Evolutionary conservation across 1,140 invertebrate genomes (phyloP).

Genomic region (Lepeophtheirus salmonis): DNA sequence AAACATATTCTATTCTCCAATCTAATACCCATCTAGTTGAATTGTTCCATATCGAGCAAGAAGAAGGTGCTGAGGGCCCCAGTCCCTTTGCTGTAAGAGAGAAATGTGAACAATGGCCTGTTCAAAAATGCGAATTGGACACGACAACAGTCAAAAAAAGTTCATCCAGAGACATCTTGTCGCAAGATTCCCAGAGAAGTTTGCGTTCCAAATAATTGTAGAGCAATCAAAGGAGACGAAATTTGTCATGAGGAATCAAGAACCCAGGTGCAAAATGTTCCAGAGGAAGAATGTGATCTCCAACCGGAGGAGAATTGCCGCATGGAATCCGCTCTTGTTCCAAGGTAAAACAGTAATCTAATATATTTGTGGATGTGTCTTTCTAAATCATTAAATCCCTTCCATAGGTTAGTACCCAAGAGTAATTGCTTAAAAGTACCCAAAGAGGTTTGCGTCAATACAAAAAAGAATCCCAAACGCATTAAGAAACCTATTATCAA

Average conservation of each 20-base stretch:
- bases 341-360: background rate
- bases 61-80: background rate
- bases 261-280: background rate
- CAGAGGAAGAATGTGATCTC: background rate
- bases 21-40: too few species aligned
- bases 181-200: background rate
- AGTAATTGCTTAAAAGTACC: background rate
- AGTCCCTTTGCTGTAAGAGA: background rate
- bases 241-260: background rate
- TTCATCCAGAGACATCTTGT: background rate
- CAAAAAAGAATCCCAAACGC: background rate
- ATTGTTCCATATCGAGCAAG: too few species aligned
- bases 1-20: too few species aligned
- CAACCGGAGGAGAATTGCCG: background rate
- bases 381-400: background rate
- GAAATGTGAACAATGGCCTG: background rate
- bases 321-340: background rate
- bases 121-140: background rate
- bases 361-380: too few species aligned
- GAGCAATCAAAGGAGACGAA: background rate
- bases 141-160: background rate
- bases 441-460: conserved; percentile 4
- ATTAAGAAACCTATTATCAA: background rate
- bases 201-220: background rate
- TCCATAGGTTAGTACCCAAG: background rate